Conservation (phyloP, 1,140 invertebrate species). For the Ectropis grisescens region DNA sequence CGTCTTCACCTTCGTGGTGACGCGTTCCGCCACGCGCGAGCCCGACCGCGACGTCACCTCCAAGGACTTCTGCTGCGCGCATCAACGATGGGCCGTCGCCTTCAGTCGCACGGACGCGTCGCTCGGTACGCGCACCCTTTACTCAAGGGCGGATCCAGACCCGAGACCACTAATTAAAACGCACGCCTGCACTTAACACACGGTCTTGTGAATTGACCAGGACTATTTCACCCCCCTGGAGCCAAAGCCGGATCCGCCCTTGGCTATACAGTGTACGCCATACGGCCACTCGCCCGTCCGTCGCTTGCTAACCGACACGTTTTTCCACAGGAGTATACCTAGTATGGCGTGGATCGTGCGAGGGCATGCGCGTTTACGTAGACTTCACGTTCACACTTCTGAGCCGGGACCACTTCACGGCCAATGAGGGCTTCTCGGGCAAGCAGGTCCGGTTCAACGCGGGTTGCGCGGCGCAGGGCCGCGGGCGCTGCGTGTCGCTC, state of each 20-base stretch:
- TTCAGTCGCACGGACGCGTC: constrained; percentile 84
- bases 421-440: constrained; percentile 86
- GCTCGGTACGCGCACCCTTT: too few relatives aligned
- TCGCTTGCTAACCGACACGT: too few relatives aligned
- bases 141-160: too few relatives aligned
- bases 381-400: constrained; percentile 89
- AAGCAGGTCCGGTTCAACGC: constrained; percentile 81
- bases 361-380: constrained; percentile 82
- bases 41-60: constrained; percentile 85
- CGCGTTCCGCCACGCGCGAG: constrained; percentile 83
- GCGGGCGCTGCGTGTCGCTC: constrained; percentile 84
- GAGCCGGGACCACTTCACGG: constrained; percentile 88
- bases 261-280: too few relatives aligned
- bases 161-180: constrained; percentile 6
- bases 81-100: constrained; percentile 90
- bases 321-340: constrained; percentile 87
- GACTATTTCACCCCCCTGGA: too few relatives aligned
- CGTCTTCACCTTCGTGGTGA: constrained; percentile 89
- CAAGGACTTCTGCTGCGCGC: constrained; percentile 88
- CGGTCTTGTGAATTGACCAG: too few relatives aligned
- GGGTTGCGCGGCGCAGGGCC: constrained; percentile 81
- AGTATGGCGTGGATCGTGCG: constrained; percentile 82
- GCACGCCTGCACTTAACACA: too few relatives aligned
- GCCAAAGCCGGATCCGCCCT: too few relatives aligned
- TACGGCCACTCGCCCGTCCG: too few relatives aligned